Percentiles rank a stretch among this genome's conserved stretches.
Conservation (phyloP, 2,888 invertebrate genomes). For the Sepioteuthis lessoniana region DNA sequence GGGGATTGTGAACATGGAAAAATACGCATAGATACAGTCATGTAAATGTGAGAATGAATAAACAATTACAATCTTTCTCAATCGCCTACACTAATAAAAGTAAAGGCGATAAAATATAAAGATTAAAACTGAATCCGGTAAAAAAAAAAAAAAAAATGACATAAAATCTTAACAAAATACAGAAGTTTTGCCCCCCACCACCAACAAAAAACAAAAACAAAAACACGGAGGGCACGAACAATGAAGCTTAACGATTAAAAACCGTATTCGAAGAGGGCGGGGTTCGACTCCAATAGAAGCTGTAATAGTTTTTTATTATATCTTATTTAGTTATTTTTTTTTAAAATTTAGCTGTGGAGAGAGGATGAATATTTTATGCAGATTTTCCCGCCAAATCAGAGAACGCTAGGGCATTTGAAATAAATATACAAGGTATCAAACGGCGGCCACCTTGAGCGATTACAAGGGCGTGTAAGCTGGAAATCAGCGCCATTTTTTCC, state of each 20-base stretch:
- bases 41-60: background rate
- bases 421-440: constrained; percentile 33
- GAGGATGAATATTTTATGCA: background rate
- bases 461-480: background rate
- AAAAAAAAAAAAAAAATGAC: background rate
- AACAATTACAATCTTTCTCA: background rate
- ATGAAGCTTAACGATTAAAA: background rate
- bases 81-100: background rate
- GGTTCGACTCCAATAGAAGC: background rate
- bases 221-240: background rate
- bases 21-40: background rate
- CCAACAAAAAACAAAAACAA: background rate
- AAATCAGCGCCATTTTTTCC: background rate
- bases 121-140: background rate
- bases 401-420: background rate
- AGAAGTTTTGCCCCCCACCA: background rate
- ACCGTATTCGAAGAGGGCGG: background rate
- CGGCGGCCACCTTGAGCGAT: background rate
- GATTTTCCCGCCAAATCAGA: background rate
- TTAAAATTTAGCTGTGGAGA: background rate
- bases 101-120: background rate
- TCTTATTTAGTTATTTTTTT: background rate
- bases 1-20: background rate
- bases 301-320: background rate
- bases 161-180: background rate